Base-by-base conservation (phyloP, 2,888 invertebrate species). In the Tetropium fuscum region DNA sequence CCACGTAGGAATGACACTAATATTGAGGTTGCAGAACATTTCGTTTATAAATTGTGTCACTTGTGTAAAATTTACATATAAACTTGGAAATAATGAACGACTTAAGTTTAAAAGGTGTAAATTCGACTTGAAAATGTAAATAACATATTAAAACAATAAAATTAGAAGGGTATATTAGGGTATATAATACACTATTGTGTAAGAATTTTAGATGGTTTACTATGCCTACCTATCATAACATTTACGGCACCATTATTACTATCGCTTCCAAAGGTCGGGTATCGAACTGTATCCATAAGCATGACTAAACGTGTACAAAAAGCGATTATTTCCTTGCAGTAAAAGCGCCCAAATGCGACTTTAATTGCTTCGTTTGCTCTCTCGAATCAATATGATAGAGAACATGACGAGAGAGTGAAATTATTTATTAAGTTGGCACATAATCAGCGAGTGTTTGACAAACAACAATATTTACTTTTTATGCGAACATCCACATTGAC, bases 381-480 rank as follows among this genome's bases (percentile, higher is more conserved):
- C 38, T 27, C 22, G 27, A 57, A 58, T 60, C 58, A 57, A 60
- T 60, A 58, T 36, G 44, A 51, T 48, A 64, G 48, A 57, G 54
- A 60, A 60, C 49, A 44, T 56, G 53, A 56, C 59, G 45, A 51
- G 51, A 59, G 69, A 68, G 66, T 68, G 60, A 71, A 72, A 73
- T 74, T 72, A 73, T 74, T 72, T 73, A 74, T 70, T 72, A 73
- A 70, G 69, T 71, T 63, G 53, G 69, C 69, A 70, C 69, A 72
- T 70, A 73, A 72, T 72, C 69, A 68, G 72, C 71, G 74, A 77
- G 77, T 79, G 78, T 78, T 79, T 79, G 77, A 74, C 78, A 79
- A 78, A 79, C 75, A 79, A 78, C 69, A 79, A 78, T 79, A 78
- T 79, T 79, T 76, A 72, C 77, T 75, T 77, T 59, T 69, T 69